Conservation (phyloP, 2,888 invertebrate genomes). For the Metalampra italica region DNA sequence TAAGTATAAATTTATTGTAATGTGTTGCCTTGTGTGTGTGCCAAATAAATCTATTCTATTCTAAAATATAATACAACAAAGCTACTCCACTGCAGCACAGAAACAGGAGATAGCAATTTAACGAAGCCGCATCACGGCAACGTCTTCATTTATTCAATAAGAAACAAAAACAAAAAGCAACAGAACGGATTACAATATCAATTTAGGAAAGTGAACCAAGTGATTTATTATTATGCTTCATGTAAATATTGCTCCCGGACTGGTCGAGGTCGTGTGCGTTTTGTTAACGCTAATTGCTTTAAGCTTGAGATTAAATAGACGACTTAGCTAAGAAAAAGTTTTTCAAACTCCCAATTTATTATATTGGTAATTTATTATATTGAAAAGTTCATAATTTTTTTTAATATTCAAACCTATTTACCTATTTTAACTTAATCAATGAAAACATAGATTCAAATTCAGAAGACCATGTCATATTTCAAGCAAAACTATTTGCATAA, state of each 20-base stretch:
- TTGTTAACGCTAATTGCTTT: conserved; percentile 44
- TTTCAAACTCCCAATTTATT: too few relatives aligned
- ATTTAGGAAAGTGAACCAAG: conserved; percentile 75
- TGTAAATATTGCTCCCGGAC: conserved; percentile 58
- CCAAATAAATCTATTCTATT: too few relatives aligned
- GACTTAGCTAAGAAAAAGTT: too few relatives aligned
- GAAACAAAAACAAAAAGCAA: conserved; percentile 62
- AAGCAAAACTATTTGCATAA: neutral
- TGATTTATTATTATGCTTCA: conserved; percentile 69
- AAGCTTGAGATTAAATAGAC: conserved; percentile 4
- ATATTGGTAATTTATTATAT: too few relatives aligned
- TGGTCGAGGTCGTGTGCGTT: conserved; percentile 27
- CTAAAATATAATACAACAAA: too few relatives aligned
- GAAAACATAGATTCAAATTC: neutral
- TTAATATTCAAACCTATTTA: too few relatives aligned
- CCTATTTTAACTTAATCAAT: neutral
- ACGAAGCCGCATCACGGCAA: conserved; percentile 70
- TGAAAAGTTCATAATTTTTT: too few relatives aligned
- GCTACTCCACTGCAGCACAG: conserved; percentile 32
- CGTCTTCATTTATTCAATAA: conserved; percentile 74
- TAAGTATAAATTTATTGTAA: too few relatives aligned
- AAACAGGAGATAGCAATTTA: conserved; percentile 68
- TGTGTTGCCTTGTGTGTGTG: too few relatives aligned
- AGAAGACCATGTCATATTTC: neutral
- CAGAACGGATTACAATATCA: conserved; percentile 74